Conservation (phyloP, 2,797 vertebrate species). For the Xiphorhynchus erythropygius region DNA sequence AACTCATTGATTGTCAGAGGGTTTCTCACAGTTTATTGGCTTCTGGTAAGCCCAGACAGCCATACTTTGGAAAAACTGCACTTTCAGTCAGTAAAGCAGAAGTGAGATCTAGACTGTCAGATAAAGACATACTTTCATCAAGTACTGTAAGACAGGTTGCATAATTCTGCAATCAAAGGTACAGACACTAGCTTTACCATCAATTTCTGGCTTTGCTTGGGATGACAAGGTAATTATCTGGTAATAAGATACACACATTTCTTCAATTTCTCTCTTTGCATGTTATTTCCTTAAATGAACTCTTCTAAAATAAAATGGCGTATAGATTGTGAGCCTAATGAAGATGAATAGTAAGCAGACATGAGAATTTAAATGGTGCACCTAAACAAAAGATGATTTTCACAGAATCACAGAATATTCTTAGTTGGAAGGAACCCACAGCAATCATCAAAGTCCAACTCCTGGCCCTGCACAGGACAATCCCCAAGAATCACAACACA, state of each 20-base stretch:
- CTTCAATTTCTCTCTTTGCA: background rate
- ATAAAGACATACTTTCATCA: background rate
- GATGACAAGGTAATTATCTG: background rate
- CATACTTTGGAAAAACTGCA: background rate
- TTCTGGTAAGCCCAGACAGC: background rate
- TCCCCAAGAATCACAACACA: background rate
- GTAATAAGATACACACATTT: background rate
- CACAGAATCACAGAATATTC: background rate
- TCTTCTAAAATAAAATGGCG: background rate
- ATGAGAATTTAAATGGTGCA: background rate
- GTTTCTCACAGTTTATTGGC: background rate
- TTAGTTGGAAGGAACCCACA: background rate
- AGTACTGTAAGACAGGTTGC: background rate
- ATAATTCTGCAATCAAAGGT: background rate
- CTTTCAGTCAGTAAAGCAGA: background rate
- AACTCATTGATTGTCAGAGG: fast-evolving
- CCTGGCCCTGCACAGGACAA: background rate
- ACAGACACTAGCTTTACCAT: background rate
- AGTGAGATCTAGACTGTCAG: background rate
- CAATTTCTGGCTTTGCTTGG: background rate
- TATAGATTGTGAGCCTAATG: background rate
- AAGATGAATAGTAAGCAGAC: fast-evolving
- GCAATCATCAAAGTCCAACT: background rate
- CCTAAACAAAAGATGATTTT: background rate
- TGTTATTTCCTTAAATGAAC: background rate